Conservation (phyloP, 1,140 invertebrate genomes). For the Phocides pigmalion region DNA sequence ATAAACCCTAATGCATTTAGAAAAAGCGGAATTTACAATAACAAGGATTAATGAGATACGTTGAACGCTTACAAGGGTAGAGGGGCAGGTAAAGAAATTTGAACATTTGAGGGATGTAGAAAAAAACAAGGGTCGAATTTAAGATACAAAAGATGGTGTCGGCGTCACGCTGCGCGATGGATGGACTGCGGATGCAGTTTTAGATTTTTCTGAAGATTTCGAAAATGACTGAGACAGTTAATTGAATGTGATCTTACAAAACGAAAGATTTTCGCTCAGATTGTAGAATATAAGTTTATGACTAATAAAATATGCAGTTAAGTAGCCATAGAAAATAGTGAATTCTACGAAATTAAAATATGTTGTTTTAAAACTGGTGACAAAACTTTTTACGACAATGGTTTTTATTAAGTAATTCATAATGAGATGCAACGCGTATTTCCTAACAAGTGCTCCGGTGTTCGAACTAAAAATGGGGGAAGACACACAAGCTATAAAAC, state of each 20-base stretch:
- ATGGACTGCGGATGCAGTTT: slow-evolving; percentile 77
- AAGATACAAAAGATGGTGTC: slow-evolving; percentile 76
- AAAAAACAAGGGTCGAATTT: slow-evolving; percentile 80
- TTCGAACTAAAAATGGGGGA: slow-evolving; percentile 7
- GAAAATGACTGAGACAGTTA: slow-evolving; percentile 69
- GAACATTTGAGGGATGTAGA: slow-evolving; percentile 78
- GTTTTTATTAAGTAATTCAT: too few species aligned
- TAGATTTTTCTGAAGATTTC: slow-evolving; percentile 72
- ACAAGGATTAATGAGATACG: slow-evolving; percentile 22
- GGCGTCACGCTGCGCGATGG: slow-evolving; percentile 76
- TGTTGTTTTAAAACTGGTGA: too few species aligned
- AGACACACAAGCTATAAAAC: slow-evolving; percentile 17
- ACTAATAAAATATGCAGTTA: slow-evolving; percentile 23
- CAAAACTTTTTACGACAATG: too few species aligned
- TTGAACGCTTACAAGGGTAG: slow-evolving; percentile 37
- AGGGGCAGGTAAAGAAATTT: slow-evolving; percentile 80
- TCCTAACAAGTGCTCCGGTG: slow-evolving; percentile 7
- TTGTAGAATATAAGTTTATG: slow-evolving; percentile 34
- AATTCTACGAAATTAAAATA: too few species aligned
- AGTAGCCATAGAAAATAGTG: slow-evolving; percentile 10
- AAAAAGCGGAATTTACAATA: slow-evolving; percentile 47
- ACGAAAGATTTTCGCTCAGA: slow-evolving; percentile 48
- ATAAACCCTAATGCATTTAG: not conserved
- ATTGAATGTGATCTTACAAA: slow-evolving; percentile 77
- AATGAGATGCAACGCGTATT: not conserved